phyloP scores from a whole-genome alignment of 2,797 vertebrate genomes.

The Galaxias olidus region DNA sequence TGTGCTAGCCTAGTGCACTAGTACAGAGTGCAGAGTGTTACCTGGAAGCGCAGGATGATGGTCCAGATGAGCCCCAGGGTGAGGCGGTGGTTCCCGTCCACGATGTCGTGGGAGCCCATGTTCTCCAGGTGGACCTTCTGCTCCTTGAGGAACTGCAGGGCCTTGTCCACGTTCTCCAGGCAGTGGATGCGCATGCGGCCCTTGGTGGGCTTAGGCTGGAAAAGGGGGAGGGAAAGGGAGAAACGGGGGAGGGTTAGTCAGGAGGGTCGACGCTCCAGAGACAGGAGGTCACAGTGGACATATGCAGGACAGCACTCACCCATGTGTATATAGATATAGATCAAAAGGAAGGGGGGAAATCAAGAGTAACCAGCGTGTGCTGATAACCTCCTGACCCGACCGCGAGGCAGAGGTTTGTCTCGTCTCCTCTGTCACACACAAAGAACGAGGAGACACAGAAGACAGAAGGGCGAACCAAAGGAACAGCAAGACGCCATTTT shows the following conservation, averaged over 20 bases:
- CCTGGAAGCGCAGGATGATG: slow-evolving; percentile 22
- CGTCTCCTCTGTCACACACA: no score
- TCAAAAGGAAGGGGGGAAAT: no score
- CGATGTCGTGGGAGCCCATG: slow-evolving; percentile 89
- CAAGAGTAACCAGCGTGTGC: no score
- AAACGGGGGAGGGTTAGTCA: neutral
- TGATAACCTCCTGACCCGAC: no score
- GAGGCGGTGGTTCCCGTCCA: slow-evolving; percentile 86
- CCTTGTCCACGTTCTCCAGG: slow-evolving; percentile 94
- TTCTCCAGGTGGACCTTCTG: slow-evolving; percentile 86
- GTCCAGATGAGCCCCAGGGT: slow-evolving; percentile 80
- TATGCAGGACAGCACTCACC: no score
- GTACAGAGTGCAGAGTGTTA: neutral
- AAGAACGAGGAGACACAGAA: no score
- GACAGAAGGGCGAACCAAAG: no score
- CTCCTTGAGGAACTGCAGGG: slow-evolving; percentile 91
- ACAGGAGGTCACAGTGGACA: neutral
- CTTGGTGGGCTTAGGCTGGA: slow-evolving; percentile 90
- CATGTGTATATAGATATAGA: no score
- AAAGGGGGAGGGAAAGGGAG: neutral
- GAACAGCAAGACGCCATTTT: no score
- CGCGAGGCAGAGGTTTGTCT: no score
- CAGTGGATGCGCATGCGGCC: slow-evolving; percentile 96
- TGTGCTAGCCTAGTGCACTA: no score
- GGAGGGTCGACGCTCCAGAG: neutral